Percentiles rank a stretch among this genome's conserved stretches.
phyloP scores from a whole-genome alignment of 2,797 vertebrate genomes.

The Pipistrellus kuhlii region DNA sequence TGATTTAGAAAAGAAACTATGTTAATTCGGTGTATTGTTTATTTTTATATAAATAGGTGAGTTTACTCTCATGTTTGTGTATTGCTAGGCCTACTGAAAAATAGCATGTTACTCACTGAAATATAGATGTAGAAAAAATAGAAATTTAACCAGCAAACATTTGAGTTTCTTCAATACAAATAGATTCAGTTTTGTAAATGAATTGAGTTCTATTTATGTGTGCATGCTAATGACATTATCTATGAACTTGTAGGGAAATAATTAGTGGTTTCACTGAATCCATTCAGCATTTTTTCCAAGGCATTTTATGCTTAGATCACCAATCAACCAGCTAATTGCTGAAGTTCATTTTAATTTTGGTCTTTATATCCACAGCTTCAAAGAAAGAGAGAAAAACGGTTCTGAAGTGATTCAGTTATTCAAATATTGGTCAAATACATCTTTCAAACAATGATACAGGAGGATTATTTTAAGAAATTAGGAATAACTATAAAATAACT shows the following conservation, averaged over 20 bases:
- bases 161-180: conserved; percentile 38
- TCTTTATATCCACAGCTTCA: background rate
- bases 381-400: conserved; percentile 40
- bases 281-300: background rate
- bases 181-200: background rate
- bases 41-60: conserved; percentile 10
- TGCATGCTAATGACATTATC: background rate
- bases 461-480: conserved; percentile 12
- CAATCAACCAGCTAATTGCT: background rate
- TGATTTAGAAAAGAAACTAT: conserved; percentile 25
- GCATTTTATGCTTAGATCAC: background rate
- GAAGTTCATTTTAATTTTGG: conserved; percentile 40
- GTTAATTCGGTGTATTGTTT: background rate
- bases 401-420: background rate
- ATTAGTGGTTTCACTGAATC: conserved; percentile 6
- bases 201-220: background rate
- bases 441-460: background rate
- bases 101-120: background rate
- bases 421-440: background rate
- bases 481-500: background rate
- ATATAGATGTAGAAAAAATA: background rate
- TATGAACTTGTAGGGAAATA: conserved; percentile 38
- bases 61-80: background rate
- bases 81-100: conserved; percentile 5
- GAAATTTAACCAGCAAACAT: background rate